Base-by-base conservation (phyloP, 2,888 invertebrate species). In the Drosophila peninsularis region DNA sequence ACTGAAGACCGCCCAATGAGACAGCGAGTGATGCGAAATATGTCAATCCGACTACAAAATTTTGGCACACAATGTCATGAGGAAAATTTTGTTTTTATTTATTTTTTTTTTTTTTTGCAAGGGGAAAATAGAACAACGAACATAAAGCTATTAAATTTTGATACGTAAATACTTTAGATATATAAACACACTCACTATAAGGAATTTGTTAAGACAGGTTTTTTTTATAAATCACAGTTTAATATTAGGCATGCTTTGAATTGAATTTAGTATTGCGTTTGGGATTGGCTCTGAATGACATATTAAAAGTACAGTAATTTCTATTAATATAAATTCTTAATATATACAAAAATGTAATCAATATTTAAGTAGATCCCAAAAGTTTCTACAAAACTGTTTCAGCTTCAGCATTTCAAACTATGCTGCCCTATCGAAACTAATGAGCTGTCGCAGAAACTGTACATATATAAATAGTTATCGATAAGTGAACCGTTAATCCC, bases 1-100 rank as follows among this genome's bases (percentile, higher is more conserved):
- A 96, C 71, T 88, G 81, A 54, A 93, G 86, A 69, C 91, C 92
- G 77, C 93, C 93, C 82, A 93, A 78, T 69, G 93, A 92, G 74
- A 92, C 84, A 74, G 89, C 85, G 70, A 93, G 80, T 65, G 93
- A 91, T 61, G 92, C 79, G 64, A 92, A 80, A 76, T 92, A 90
- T 80, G 91, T 91, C 78, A 90, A 53, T 71, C 91, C 65, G 80
- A 91, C 92, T 91, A 67, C 13, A 52, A 55, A 57, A 57, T 53
- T 49, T 52, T n/a, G 17, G 10, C 27, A 5, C 21, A 13, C 30
- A n/a, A 6, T 21, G 14, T 47, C 17, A 32, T 0, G 5, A 3
- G 17, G 17, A 2, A 2, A 0, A 21, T 42, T 21, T 21, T 19
- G 2, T 24, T 2, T 14, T 30, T 14, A 34, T 47, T 42, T 39